These are phyloP conservation scores for Martes martes DNA, from an alignment of 2,113 vertebrate species.

Conservation along the genomic window DNA sequence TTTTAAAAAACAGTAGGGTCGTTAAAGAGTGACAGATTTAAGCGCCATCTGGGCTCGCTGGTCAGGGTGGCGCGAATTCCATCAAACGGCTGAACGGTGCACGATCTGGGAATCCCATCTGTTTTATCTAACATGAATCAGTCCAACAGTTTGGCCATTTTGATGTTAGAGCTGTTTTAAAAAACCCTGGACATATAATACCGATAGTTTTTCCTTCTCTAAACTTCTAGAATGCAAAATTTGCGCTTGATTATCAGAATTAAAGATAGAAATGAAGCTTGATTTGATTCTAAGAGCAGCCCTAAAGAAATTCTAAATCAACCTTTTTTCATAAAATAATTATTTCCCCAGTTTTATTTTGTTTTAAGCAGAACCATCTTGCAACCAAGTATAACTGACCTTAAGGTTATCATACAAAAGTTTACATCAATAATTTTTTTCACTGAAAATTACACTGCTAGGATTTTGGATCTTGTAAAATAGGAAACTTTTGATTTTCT, in stretches of 20 bases:
- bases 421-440: not conserved
- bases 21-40: conserved; percentile 89
- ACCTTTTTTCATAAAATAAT: conserved; percentile 36
- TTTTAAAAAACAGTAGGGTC: conserved; percentile 84
- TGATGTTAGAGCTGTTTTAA: conserved; percentile 70
- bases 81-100: conserved; percentile 88
- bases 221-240: conserved; percentile 71
- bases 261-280: not conserved
- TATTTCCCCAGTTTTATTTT: not conserved
- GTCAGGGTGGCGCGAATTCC: conserved; percentile 86
- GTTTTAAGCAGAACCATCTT: no score
- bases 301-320: not conserved
- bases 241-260: not conserved
- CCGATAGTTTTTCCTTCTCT: not conserved
- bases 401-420: not conserved
- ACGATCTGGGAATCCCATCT: conserved; percentile 89
- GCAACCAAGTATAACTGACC: no score
- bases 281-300: not conserved
- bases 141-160: conserved; percentile 76
- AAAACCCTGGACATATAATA: conserved; percentile 33
- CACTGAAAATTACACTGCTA: not conserved
- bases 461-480: conserved; percentile 2
- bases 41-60: conserved; percentile 88
- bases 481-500: not conserved
- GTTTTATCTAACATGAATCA: conserved; percentile 83